Base-by-base conservation (phyloP, 2,113 vertebrate genomes). In the Carlito syrichta region DNA sequence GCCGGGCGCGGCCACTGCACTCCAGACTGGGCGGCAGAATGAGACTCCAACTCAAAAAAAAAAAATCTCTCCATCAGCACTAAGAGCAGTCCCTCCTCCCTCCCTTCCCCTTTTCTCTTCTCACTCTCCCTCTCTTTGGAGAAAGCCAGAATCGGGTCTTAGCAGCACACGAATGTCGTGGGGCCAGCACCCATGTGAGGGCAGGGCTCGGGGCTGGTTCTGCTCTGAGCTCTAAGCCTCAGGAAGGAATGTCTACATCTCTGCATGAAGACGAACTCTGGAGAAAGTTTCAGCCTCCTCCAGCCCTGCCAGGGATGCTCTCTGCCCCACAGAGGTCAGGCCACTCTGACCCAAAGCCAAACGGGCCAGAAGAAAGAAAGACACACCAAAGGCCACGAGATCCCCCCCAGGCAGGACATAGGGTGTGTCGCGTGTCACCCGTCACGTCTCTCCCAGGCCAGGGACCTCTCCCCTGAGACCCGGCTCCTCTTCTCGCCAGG, bases 331-430 rank as follows among this genome's bases (percentile, higher is more conserved):
- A 7, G 86, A 0, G 9, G 19, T 23, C 0, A 5, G n/a, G 68
- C 2, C 0, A 0, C 3, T 45, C 78, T 82, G n/a, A n/a, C n/a
- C n/a, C 54, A 62, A 43, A 52, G 63, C 56, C 63, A 62, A 38
- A 60, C 1, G 7, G 8, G 60, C 40, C 32, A 0, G 35, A 13
- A 87, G 58, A 54, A 25, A 45, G 40, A 45, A 40, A 62, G 43
- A 40, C 2, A 0, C 23, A 2, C 1, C 0, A 1, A 19, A 62
- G 35, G 50, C n/a, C 40, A 0, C 0, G 0, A 60, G 69, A 9
- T 22, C 3, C 54, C 14, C 66, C 13, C 23, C 27, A 2, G n/a
- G n/a, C n/a, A n/a, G n/a, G n/a, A n/a, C n/a, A n/a, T n/a, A n/a
- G n/a, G n/a, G n/a, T n/a, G n/a, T n/a, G n/a, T n/a, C n/a, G n/a